phyloP scores from a whole-genome alignment of 1,140 invertebrate genomes.

The Drosophila athabasca region DNA sequence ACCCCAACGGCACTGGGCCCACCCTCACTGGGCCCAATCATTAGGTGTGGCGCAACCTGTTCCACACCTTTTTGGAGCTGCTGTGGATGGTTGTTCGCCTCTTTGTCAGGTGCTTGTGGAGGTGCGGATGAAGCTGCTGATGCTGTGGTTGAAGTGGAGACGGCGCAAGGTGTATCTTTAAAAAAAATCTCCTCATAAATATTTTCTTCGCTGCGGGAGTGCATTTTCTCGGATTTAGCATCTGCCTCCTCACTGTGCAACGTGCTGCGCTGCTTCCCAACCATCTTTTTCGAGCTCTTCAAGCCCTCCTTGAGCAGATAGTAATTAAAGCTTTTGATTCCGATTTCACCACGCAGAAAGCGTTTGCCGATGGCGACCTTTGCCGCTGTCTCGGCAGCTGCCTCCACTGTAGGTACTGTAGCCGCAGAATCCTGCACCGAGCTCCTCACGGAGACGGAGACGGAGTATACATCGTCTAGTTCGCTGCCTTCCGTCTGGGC shows the following conservation, averaged over 20 bases:
- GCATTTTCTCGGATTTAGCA: slow-evolving; percentile 33
- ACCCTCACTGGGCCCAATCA: slow-evolving; percentile 1
- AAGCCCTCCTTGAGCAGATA: slow-evolving; percentile 82
- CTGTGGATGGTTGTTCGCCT: slow-evolving; percentile 24
- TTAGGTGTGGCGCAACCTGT: neutral
- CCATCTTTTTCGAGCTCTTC: slow-evolving; percentile 75
- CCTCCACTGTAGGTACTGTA: slow-evolving; percentile 19
- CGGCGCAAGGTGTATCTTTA: slow-evolving; percentile 51
- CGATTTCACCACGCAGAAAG: slow-evolving; percentile 80
- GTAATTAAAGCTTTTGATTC: slow-evolving; percentile 83
- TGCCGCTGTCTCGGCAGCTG: slow-evolving; percentile 16
- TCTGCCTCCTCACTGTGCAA: neutral
- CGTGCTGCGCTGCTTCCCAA: slow-evolving; percentile 58
- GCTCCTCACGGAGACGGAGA: slow-evolving; percentile 59
- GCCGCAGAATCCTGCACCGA: slow-evolving; percentile 48
- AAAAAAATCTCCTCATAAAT: slow-evolving; percentile 83
- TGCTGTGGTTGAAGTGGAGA: slow-evolving; percentile 1
- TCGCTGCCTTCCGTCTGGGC: slow-evolving; percentile 24
- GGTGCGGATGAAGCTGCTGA: neutral
- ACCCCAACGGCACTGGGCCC: neutral
- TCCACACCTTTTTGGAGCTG: slow-evolving; percentile 18
- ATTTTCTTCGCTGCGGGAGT: slow-evolving; percentile 81
- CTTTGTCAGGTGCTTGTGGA: slow-evolving; percentile 36
- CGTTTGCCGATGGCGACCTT: slow-evolving; percentile 80
- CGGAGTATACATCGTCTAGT: slow-evolving; percentile 53